These are phyloP conservation scores for Peromyscus attwateri DNA, from an alignment of 2,797 vertebrate species.

Conservation along the genomic window DNA sequence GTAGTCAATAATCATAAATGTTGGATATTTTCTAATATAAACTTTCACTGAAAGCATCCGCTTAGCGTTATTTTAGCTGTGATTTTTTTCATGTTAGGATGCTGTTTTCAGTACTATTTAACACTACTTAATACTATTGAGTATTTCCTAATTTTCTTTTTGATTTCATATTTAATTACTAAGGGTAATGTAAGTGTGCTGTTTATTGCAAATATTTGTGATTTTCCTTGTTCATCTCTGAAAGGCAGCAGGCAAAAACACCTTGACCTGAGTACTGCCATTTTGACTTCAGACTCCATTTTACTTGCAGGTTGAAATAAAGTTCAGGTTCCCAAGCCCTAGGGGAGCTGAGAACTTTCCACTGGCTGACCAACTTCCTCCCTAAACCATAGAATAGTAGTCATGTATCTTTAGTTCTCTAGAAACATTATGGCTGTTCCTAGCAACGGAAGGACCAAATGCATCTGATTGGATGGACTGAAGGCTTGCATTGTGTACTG, in stretches of 20 bases:
- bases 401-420: neutral
- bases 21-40: neutral
- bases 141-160: neutral
- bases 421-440: neutral
- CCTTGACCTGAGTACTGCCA: neutral
- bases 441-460: neutral
- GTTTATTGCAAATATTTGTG: neutral
- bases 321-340: neutral
- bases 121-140: neutral
- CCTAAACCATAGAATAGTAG: neutral
- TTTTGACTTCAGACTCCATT: neutral
- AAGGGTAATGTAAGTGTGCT: neutral
- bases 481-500: neutral
- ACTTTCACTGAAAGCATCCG: neutral
- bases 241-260: neutral
- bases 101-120: neutral
- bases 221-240: neutral
- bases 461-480: neutral
- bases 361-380: neutral
- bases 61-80: neutral
- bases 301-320: neutral
- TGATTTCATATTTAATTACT: neutral
- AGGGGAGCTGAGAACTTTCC: neutral
- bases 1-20: neutral
- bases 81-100: neutral